Evolutionary conservation across 2,113 vertebrate genomes (phyloP).

Genomic region (Syngnathoides biaculeatus): DNA sequence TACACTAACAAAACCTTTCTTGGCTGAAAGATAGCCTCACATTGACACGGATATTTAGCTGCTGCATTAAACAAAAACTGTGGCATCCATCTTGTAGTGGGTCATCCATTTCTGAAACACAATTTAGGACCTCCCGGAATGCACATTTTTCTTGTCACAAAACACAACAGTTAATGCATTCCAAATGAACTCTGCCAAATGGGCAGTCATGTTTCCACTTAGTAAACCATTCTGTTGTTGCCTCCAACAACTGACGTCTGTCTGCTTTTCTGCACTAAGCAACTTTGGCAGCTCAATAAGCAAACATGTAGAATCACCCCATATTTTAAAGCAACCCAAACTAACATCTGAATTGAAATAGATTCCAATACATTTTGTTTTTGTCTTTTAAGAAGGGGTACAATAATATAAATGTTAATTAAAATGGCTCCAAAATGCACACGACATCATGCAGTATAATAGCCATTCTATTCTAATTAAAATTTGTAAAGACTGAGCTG

Average conservation of each 20-base stretch:
- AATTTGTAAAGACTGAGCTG: not conserved
- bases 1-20: constrained; percentile 59
- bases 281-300: constrained; percentile 7
- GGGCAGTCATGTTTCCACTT: constrained; percentile 21
- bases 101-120: constrained; percentile 41
- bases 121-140: constrained; percentile 26
- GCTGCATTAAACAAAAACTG: constrained; percentile 54
- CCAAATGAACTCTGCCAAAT: constrained; percentile 16
- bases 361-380: not conserved
- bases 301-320: constrained; percentile 26
- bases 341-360: not conserved
- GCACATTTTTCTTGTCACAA: constrained; percentile 33
- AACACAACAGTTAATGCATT: constrained; percentile 32
- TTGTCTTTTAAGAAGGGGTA: not conserved
- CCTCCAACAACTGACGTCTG: constrained; percentile 13
- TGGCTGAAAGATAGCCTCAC: constrained; percentile 38
- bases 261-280: constrained; percentile 1
- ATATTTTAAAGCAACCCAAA: constrained; percentile 21
- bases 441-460: not conserved
- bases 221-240: constrained; percentile 29
- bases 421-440: not conserved
- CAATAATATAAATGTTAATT: not conserved
- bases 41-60: constrained; percentile 38
- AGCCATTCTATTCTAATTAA: not conserved
- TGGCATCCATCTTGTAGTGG: constrained; percentile 56